A percentile compares a stretch with the other conserved stretches of the same genome.
These are phyloP conservation scores for Pseudachorutes palmiensis DNA, from an alignment of 1,140 invertebrate genomes.

Conservation along the genomic window DNA sequence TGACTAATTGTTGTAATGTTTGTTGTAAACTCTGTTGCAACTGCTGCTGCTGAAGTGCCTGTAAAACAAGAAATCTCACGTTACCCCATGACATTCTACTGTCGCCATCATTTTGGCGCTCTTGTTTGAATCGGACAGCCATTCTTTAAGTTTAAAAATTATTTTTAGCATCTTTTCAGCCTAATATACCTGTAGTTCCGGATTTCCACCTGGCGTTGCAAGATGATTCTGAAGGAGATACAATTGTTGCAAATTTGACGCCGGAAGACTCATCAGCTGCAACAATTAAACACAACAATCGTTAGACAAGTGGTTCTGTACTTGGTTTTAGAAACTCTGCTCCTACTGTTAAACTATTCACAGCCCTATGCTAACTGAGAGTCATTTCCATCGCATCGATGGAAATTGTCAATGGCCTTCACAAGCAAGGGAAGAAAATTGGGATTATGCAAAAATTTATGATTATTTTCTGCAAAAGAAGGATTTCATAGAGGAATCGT, in stretches of 20 bases:
- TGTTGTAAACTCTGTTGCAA: slow-evolving; percentile 54
- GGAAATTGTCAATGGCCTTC: too few relatives aligned
- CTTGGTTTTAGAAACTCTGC: too few relatives aligned
- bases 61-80: slow-evolving; percentile 16
- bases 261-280: slow-evolving; percentile 49
- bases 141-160: too few relatives aligned
- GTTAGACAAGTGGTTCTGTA: too few relatives aligned
- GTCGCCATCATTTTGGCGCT: background rate
- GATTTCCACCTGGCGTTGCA: slow-evolving; percentile 44
- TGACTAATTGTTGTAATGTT: slow-evolving; percentile 62
- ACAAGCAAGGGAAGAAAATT: too few relatives aligned
- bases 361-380: too few relatives aligned
- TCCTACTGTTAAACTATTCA: background rate
- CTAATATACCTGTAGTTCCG: slow-evolving; percentile 50
- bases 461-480: too few relatives aligned
- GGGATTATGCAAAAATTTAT: too few relatives aligned
- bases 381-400: too few relatives aligned
- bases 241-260: slow-evolving; percentile 44
- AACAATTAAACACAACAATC: slow-evolving; percentile 32
- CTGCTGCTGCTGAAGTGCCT: slow-evolving; percentile 58
- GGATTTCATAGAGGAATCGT: too few relatives aligned
- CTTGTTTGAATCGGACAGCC: background rate
- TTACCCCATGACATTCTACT: background rate
- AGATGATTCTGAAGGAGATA: slow-evolving; percentile 46
- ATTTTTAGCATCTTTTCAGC: too few relatives aligned